phyloP scores from a whole-genome alignment of 2,113 vertebrate species.

The Archocentrus centrarchus region DNA sequence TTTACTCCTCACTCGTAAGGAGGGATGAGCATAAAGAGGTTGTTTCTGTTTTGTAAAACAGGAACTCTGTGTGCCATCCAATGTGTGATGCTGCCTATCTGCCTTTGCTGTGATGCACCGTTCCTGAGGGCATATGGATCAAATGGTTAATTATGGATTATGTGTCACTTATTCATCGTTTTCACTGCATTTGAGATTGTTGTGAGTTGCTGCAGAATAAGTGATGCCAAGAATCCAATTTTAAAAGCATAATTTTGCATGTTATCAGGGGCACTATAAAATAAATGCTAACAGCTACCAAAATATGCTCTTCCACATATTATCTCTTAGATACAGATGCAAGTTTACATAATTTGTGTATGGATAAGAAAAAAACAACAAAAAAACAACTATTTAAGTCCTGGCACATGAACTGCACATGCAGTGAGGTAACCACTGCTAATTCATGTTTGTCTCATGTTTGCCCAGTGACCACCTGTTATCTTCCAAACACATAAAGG shows the following conservation, averaged over 20 bases:
- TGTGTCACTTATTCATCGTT: slow-evolving; percentile 5
- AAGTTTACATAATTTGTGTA: not conserved
- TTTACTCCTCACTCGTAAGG: slow-evolving; percentile 2
- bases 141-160: not conserved
- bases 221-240: not conserved
- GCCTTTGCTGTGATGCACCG: not conserved
- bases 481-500: not conserved
- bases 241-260: not conserved
- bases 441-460: not conserved
- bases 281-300: too few relatives aligned
- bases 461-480: not conserved
- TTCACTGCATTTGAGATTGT: not conserved
- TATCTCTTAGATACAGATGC: not conserved
- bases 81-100: not conserved
- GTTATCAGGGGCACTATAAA: not conserved
- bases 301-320: not conserved
- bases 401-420: too few relatives aligned
- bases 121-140: not conserved
- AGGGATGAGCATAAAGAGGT: not conserved
- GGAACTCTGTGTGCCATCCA: not conserved
- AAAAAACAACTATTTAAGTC: too few relatives aligned
- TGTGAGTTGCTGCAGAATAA: not conserved
- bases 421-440: too few relatives aligned
- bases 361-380: too few relatives aligned
- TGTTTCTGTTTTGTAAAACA: not conserved